phyloP scores from a whole-genome alignment of 2,888 invertebrate species.

The Troilus luridus region DNA sequence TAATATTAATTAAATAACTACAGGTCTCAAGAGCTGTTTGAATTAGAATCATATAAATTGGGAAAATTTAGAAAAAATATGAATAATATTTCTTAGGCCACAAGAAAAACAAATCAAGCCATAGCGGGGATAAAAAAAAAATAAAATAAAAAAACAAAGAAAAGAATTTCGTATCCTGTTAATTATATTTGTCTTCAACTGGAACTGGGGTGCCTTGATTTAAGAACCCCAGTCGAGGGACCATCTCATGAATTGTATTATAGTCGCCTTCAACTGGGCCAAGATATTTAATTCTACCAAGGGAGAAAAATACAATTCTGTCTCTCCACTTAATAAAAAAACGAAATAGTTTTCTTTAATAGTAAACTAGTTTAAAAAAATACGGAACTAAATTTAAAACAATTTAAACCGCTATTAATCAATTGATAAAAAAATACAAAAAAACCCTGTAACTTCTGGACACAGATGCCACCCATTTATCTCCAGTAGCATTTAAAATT shows the following conservation, averaged over 20 bases:
- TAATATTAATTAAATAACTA: too few relatives aligned
- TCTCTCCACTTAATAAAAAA: neutral
- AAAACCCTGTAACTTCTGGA: too few relatives aligned
- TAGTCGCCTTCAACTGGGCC: constrained; percentile 6
- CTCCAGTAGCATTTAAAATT: too few relatives aligned
- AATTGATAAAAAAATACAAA: too few relatives aligned
- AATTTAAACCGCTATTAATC: too few relatives aligned
- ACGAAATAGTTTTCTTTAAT: neutral
- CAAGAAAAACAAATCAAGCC: neutral
- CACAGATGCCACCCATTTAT: too few relatives aligned
- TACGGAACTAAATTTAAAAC: too few relatives aligned
- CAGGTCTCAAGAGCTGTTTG: too few relatives aligned
- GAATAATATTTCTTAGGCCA: neutral
- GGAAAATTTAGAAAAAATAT: neutral
- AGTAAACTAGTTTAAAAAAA: too few relatives aligned
- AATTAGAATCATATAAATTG: neutral
- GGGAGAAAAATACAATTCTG: neutral
- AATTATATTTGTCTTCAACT: constrained; percentile 22
- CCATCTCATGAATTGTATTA: constrained; percentile 23
- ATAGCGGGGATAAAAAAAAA: neutral
- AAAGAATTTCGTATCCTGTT: neutral
- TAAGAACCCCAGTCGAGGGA: neutral
- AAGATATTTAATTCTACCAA: constrained; percentile 12
- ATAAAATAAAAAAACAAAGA: neutral
- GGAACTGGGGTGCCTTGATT: neutral